These are phyloP conservation scores for Eupithecia subfuscata DNA, from an alignment of 2,888 invertebrate species.

Conservation along the genomic window DNA sequence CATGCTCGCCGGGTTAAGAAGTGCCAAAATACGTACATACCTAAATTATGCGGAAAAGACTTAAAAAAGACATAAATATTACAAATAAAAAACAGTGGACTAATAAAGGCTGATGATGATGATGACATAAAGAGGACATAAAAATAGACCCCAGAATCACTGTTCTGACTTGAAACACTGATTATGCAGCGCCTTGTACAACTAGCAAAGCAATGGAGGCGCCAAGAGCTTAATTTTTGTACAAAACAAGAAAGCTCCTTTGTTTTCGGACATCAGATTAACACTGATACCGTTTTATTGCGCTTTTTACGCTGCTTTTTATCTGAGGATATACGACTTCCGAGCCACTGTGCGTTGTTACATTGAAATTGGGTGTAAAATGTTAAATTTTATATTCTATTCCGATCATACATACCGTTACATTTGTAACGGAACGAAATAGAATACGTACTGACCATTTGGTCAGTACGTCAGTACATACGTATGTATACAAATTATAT, in stretches of 20 bases:
- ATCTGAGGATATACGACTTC: conserved; percentile 21
- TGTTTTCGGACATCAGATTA: conserved; percentile 34
- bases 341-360: conserved; percentile 18
- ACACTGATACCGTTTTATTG: conserved; percentile 35
- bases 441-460: background rate
- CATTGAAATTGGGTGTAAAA: conserved; percentile 24
- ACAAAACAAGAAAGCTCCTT: conserved; percentile 26
- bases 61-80: too few species aligned
- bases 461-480: background rate
- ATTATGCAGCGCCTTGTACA: background rate
- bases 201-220: background rate
- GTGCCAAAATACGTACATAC: too few species aligned
- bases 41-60: too few species aligned
- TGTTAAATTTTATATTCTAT: conserved; percentile 2
- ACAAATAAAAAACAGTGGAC: too few species aligned
- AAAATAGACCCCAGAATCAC: background rate
- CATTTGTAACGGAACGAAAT: too few species aligned
- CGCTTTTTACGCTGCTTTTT: conserved; percentile 25
- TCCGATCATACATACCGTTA: background rate
- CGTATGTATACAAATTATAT: background rate
- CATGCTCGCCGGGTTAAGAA: too few species aligned
- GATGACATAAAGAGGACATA: background rate
- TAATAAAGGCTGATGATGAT: background rate
- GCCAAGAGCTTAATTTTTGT: conserved; percentile 14
- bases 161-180: background rate